Percentiles rank a stretch among this genome's conserved stretches.
Evolutionary conservation across 2,888 invertebrate genomes (phyloP).

Genomic region (Hirtodrosophila duncani): DNA sequence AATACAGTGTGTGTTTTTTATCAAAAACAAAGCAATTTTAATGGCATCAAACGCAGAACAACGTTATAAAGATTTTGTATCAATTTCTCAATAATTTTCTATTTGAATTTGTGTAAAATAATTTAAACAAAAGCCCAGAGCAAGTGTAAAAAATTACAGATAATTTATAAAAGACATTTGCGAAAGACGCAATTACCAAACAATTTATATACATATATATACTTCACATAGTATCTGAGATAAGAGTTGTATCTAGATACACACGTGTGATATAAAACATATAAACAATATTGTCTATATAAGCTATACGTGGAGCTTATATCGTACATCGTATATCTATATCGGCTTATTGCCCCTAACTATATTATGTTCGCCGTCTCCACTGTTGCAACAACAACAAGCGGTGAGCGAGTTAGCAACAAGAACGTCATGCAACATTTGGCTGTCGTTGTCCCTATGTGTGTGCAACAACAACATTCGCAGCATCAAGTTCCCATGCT

Average conservation of each 20-base stretch:
- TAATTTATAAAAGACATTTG: slow-evolving; percentile 29
- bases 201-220: slow-evolving; percentile 7
- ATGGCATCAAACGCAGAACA: slow-evolving; percentile 70
- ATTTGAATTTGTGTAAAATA: slow-evolving; percentile 25
- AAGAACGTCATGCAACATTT: slow-evolving; percentile 63
- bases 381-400: slow-evolving; percentile 34
- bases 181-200: slow-evolving; percentile 40
- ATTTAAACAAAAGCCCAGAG: slow-evolving; percentile 15
- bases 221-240: slow-evolving; percentile 34
- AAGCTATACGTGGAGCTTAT: background rate
- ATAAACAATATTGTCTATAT: background rate
- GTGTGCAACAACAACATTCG: slow-evolving; percentile 63
- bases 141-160: slow-evolving; percentile 18
- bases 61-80: slow-evolving; percentile 71
- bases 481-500: slow-evolving; percentile 62
- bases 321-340: slow-evolving; percentile 12
- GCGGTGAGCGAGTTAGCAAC: slow-evolving; percentile 11
- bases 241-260: slow-evolving; percentile 40
- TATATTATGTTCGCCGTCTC: slow-evolving; percentile 57
- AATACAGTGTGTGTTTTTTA: slow-evolving; percentile 15
- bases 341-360: slow-evolving; percentile 27
- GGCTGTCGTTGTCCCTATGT: slow-evolving; percentile 59
- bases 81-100: slow-evolving; percentile 61
- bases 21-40: slow-evolving; percentile 34
- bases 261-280: background rate